Evolutionary conservation across 2,888 invertebrate genomes (phyloP).

Genomic region (Philaethria dido): DNA sequence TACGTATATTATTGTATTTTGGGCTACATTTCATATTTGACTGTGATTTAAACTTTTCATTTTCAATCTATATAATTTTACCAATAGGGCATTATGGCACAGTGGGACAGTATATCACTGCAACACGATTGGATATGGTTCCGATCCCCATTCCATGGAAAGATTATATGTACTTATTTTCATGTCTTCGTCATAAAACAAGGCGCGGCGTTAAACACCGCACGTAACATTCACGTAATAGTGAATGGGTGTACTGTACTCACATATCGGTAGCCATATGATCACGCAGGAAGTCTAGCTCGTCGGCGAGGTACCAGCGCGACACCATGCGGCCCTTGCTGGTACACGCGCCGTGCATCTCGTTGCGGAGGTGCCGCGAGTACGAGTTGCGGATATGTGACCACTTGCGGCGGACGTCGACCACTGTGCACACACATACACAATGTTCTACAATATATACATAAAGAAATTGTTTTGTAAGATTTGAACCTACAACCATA

Average conservation of each 20-base stretch:
- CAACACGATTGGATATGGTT: not conserved
- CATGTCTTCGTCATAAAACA: not conserved
- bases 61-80: no score
- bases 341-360: slow-evolving; percentile 75
- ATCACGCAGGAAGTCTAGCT: slow-evolving; percentile 72
- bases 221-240: not conserved
- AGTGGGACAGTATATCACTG: no score
- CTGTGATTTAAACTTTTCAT: not conserved
- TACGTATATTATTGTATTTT: not conserved
- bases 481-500: no score
- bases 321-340: slow-evolving; percentile 74
- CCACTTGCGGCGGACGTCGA: slow-evolving; percentile 77
- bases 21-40: not conserved
- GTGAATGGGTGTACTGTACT: slow-evolving; percentile 44
- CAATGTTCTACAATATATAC: not conserved
- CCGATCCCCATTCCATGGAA: not conserved
- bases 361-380: slow-evolving; percentile 78
- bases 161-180: no score
- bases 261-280: slow-evolving; percentile 80
- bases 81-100: no score
- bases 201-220: not conserved
- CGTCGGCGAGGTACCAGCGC: slow-evolving; percentile 77
- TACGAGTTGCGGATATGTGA: slow-evolving; percentile 80
- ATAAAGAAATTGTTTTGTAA: not conserved
- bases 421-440: slow-evolving; percentile 55